Conservation (phyloP, 2,888 invertebrate species). For the Drosophila limbata region DNA sequence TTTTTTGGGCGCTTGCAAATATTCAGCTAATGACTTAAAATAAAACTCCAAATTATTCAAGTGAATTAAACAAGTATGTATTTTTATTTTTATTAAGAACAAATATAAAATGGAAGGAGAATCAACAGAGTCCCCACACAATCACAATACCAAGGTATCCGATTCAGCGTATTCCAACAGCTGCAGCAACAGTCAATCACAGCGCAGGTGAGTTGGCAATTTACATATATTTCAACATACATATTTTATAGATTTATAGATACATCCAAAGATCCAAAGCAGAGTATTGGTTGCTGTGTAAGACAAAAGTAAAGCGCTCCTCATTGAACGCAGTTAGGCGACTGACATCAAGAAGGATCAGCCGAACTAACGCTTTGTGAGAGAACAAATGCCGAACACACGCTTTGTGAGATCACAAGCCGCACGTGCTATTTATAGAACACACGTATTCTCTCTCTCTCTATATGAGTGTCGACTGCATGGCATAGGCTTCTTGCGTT, state of each 20-base stretch:
- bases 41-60: neutral
- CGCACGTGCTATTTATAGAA: too few species aligned
- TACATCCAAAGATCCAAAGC: neutral
- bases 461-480: too few species aligned
- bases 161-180: conserved; percentile 94
- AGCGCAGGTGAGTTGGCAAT: conserved; percentile 88
- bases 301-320: too few species aligned
- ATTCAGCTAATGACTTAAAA: neutral
- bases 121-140: conserved; percentile 83
- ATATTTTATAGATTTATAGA: neutral
- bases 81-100: neutral
- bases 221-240: neutral
- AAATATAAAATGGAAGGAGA: conserved; percentile 81
- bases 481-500: too few species aligned
- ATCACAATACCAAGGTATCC: conserved; percentile 86
- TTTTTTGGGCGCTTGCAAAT: conserved; percentile 4
- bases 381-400: too few species aligned
- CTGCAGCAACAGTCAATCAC: conserved; percentile 93
- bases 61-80: neutral
- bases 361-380: too few species aligned
- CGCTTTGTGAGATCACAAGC: too few species aligned
- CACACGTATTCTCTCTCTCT: too few species aligned
- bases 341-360: too few species aligned
- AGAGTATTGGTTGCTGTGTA: too few species aligned
- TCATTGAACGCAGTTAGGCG: too few species aligned